Evolutionary conservation across 2,888 invertebrate species (phyloP).

Genomic region (Trisateles emortualis): DNA sequence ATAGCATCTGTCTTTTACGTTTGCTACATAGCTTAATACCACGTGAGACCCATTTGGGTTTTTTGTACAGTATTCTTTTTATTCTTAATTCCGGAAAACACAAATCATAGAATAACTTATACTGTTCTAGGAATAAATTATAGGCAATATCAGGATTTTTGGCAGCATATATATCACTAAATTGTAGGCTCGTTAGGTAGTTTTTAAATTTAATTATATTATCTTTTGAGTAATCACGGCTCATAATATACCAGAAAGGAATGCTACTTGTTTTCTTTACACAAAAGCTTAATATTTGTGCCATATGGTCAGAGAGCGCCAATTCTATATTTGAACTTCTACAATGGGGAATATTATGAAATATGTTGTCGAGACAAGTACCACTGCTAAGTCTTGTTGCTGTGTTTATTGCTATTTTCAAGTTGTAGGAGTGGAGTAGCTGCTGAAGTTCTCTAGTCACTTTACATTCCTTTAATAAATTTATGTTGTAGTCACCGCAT

Average conservation of each 20-base stretch:
- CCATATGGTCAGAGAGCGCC: neutral
- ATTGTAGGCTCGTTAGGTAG: neutral
- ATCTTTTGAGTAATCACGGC: constrained; percentile 1
- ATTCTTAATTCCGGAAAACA: too few species aligned
- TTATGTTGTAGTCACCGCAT: neutral
- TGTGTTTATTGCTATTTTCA: too few species aligned
- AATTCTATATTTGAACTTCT: neutral
- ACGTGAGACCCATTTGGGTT: too few species aligned
- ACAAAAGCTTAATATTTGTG: neutral
- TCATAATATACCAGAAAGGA: neutral
- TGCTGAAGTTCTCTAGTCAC: too few species aligned
- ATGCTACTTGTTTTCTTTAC: neutral
- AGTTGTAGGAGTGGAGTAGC: too few species aligned
- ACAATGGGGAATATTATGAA: neutral
- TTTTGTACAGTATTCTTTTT: too few species aligned
- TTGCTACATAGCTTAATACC: too few species aligned
- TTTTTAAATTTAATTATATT: constrained; percentile 8
- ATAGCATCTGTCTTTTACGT: too few species aligned
- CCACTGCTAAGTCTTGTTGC: neutral
- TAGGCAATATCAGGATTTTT: constrained; percentile 1
- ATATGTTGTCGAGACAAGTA: too few species aligned
- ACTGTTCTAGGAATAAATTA: constrained; percentile 4
- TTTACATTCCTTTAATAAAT: neutral
- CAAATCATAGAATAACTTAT: constrained; percentile 6
- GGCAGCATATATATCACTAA: neutral